phyloP scores from a whole-genome alignment of 2,797 vertebrate species.

The Notoglanidium macrostoma region DNA sequence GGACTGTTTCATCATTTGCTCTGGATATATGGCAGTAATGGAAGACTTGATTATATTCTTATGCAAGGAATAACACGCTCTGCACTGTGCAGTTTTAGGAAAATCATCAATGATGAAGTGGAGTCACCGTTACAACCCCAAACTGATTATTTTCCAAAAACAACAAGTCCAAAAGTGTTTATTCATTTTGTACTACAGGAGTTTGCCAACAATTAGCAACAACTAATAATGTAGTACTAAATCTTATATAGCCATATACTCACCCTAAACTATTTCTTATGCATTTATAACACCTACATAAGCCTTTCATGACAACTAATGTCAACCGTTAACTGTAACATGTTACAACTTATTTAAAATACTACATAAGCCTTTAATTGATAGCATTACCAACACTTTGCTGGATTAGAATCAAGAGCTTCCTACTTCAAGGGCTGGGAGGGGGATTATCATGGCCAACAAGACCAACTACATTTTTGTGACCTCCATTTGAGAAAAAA shows the following conservation, averaged over 20 bases:
- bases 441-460: no score
- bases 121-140: neutral
- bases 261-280: neutral
- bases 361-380: neutral
- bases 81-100: neutral
- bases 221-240: neutral
- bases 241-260: neutral
- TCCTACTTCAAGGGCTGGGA: no score
- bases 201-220: neutral
- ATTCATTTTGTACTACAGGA: neutral
- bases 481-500: no score
- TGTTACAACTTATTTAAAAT: neutral
- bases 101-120: neutral
- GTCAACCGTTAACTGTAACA: neutral
- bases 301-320: neutral
- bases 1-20: slow-evolving; percentile 10
- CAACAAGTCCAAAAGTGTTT: neutral
- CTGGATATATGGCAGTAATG: neutral
- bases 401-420: no score
- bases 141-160: neutral
- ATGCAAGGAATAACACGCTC: neutral
- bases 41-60: neutral
- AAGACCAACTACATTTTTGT: no score
- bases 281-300: neutral
- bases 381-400: no score